Conservation (phyloP, 35 echinoderm and acorn worm genomes). For the Anneissia japonica region DNA sequence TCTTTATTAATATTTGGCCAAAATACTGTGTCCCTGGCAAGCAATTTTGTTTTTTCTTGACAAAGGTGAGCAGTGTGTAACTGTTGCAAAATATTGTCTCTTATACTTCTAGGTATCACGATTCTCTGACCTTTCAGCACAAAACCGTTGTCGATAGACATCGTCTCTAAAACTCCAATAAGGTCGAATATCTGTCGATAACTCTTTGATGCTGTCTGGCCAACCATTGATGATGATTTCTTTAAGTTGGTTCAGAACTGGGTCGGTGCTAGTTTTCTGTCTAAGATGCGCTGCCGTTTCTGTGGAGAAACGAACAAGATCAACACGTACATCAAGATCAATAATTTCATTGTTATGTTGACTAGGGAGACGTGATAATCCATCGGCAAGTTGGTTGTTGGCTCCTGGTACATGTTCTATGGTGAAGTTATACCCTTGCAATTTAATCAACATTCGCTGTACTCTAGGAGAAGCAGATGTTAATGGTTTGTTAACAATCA, state of each 20-base stretch:
- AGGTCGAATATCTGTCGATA: slow-evolving; percentile 15
- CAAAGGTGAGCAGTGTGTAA: slow-evolving; percentile 28
- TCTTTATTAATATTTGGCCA: slow-evolving; percentile 60
- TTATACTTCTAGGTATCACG: slow-evolving; percentile 9
- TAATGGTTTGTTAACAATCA: slow-evolving; percentile 34
- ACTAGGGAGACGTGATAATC: slow-evolving; percentile 35
- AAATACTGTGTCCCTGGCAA: slow-evolving; percentile 54
- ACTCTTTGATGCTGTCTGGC: slow-evolving; percentile 24
- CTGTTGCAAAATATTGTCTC: slow-evolving; percentile 20
- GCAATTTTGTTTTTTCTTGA: slow-evolving; percentile 29
- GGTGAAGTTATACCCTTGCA: slow-evolving; percentile 39
- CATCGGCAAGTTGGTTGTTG: slow-evolving; percentile 31
- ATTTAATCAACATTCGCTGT: slow-evolving; percentile 41
- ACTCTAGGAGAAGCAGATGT: slow-evolving; percentile 27
- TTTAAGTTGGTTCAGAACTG: neutral
- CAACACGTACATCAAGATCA: slow-evolving; percentile 18
- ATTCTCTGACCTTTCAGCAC: slow-evolving; percentile 17
- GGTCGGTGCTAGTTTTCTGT: neutral
- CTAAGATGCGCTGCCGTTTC: neutral
- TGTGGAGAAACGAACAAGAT: slow-evolving; percentile 21
- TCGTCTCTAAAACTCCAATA: slow-evolving; percentile 25
- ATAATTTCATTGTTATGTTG: neutral
- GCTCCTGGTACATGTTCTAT: slow-evolving; percentile 13
- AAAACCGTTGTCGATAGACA: slow-evolving; percentile 20
- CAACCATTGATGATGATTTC: slow-evolving; percentile 21